Conservation (phyloP, 2,797 vertebrate species). For the Varecia variegata region DNA sequence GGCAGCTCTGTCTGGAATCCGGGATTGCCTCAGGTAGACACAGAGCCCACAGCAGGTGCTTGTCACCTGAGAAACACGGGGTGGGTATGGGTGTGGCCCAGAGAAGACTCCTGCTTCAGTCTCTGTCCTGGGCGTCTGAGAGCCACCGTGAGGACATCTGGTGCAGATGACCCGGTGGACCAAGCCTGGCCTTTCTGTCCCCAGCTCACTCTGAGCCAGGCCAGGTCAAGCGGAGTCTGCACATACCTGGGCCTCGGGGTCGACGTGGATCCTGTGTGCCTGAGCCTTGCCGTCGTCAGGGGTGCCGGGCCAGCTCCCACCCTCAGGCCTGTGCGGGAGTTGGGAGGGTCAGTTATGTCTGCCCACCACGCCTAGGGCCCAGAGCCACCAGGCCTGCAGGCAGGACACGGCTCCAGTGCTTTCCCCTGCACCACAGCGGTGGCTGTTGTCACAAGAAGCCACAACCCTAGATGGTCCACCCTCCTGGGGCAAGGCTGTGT, state of each 20-base stretch:
- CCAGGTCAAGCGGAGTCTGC: neutral
- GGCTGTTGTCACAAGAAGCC: neutral
- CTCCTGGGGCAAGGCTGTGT: neutral
- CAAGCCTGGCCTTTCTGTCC: neutral
- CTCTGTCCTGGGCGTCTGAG: neutral
- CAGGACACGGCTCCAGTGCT: neutral
- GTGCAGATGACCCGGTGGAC: too few species aligned
- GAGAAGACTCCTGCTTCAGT: neutral
- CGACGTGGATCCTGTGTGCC: slow-evolving; percentile 87
- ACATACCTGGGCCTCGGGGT: slow-evolving; percentile 92
- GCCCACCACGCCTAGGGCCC: rapidly evolving
- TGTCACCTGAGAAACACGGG: neutral
- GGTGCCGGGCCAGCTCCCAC: slow-evolving; percentile 88
- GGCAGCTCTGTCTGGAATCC: neutral
- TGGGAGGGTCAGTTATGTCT: neutral
- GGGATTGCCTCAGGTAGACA: neutral
- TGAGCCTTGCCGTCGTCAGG: slow-evolving; percentile 93
- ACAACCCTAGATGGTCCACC: neutral
- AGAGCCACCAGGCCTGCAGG: neutral
- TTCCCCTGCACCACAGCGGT: neutral
- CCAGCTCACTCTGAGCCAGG: neutral
- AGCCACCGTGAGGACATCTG: neutral
- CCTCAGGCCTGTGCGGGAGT: slow-evolving; percentile 90
- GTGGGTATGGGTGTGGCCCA: neutral
- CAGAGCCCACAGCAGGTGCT: neutral